Evolutionary conservation across 2,113 vertebrate species (phyloP), one percentile per base, ranked within the genome.

Genomic region (Brachypodius melanocephalos): DNA sequence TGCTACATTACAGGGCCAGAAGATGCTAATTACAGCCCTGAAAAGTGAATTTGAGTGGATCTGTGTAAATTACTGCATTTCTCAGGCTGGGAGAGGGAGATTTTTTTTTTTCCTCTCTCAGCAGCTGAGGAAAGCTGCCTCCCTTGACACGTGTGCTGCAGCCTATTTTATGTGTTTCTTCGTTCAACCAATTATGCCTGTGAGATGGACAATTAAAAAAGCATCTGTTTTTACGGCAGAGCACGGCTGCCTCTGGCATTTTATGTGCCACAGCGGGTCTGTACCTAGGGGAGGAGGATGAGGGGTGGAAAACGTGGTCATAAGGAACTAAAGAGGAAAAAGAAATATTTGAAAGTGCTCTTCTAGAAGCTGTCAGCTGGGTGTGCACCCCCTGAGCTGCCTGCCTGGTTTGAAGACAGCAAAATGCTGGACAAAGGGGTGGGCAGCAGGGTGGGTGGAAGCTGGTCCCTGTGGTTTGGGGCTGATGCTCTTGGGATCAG

Each of bases 131-230:
- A 66, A 66, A 73, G 15, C 63, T 93, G 28, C 32, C 17, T 95
- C 86, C 80, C 85, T 48, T 78, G 86, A 43, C 52, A 72, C 12
- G 3, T 29, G 69, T 45, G 61, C 86, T 92, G 65, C 34, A 42
- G 42, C 59, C 74, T 82, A 29, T 86, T 96, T 95, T 89, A 76
- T 82, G n/a, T 45, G 62, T 88, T 49, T 69, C 58, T 92, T 54
- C 51, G 0, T 65, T 96, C 81, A 82, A 45, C 66, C 85, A 90
- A 82, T 96, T 95, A 89, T 73, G 62, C 93, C 89, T 76, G 71
- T 81, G 95, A 95, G 96, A 92, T 90, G 83, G 77, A 89, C 80
- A 81, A 90, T 96, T 95, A 54, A 92, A 95, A 92, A 81, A 92
- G 25, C 90, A 92, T 96, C 92, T 95, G 94, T 52, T 97, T 95